phyloP scores from a whole-genome alignment of 2,797 vertebrate species.

The Chiropotes sagulatus region DNA sequence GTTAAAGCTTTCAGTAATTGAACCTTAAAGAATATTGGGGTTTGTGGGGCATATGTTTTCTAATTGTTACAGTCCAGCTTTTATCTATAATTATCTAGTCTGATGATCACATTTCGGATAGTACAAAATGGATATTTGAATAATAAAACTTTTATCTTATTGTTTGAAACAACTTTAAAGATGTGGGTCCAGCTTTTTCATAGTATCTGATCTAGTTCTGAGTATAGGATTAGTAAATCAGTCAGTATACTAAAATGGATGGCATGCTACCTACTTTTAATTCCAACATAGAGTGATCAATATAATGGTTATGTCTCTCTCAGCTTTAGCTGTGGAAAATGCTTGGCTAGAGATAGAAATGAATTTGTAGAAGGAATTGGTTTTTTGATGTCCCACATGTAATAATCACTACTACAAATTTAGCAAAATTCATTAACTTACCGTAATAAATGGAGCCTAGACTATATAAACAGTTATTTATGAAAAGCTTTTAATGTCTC shows the following conservation, averaged over 20 bases:
- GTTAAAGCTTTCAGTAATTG: not conserved
- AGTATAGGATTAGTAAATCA: not conserved
- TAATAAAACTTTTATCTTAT: not conserved
- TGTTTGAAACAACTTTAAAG: not conserved
- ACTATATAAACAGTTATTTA: not conserved
- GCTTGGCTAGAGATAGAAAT: not conserved
- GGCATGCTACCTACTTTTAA: not conserved
- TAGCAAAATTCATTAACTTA: not conserved
- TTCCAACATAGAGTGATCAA: not conserved
- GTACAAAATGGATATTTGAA: not conserved
- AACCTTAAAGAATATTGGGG: not conserved
- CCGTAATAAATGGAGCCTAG: not conserved
- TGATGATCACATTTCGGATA: not conserved
- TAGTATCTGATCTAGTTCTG: not conserved
- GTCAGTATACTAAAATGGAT: not conserved
- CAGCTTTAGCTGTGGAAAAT: not conserved
- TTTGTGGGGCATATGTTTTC: not conserved
- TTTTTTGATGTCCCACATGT: not conserved
- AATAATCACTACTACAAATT: not conserved
- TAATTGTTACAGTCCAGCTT: not conserved
- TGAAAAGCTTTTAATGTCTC: not conserved
- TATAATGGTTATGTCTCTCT: not conserved
- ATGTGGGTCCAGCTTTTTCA: not conserved
- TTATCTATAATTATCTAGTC: not conserved
- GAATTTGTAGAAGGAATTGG: not conserved